Base-by-base conservation (phyloP, 1,140 invertebrate species). In the Camponotus pennsylvanicus region DNA sequence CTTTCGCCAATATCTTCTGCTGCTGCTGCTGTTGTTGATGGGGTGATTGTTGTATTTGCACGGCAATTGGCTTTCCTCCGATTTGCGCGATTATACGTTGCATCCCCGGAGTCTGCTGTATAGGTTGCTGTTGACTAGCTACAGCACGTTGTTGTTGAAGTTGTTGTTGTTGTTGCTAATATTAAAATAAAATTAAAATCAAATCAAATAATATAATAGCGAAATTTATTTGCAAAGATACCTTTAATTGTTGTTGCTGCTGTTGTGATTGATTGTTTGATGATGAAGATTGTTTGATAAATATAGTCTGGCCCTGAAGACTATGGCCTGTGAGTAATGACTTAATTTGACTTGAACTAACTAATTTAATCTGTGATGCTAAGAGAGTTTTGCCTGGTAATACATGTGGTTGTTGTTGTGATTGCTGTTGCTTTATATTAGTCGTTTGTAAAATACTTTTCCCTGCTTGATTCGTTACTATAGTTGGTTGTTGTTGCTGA, bases 1-100 rank as follows among this genome's bases (percentile, higher is more conserved):
- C 96, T 92, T 96, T 96, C 0, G 96, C 96, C 1, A 96, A 92
- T 59, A 96, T 95, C 37, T 95, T 95, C 37, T 95, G 93, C 40
- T 95, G 93, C 40, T 95, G 93, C 21, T 91, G 91, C 18, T 93
- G 90, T 77, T 94, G 93, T 21, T 93, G 93, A 78, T 95, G 94
- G 2, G 94, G 93, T 7, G 94, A 93, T 59, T 95, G 95, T 71
- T 95, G 94, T 82, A 95, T 95, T 63, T 95, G 94, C 9, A 95
- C 94, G 1, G 94, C 93, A 5, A 95, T 95, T 1, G 95, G 95
- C 80, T 95, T 95, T 2, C 95, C 94, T n/a, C 95, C 94, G 11
- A 95, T 95, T 71, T 95, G 95, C 1, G 95, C 94, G 11, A 95
- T 95, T 82, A 95, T 95, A 9, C 94, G 92, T 42, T 95, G 95